Base-by-base conservation (phyloP, 2,888 invertebrate species). In the Atrina japonica region DNA sequence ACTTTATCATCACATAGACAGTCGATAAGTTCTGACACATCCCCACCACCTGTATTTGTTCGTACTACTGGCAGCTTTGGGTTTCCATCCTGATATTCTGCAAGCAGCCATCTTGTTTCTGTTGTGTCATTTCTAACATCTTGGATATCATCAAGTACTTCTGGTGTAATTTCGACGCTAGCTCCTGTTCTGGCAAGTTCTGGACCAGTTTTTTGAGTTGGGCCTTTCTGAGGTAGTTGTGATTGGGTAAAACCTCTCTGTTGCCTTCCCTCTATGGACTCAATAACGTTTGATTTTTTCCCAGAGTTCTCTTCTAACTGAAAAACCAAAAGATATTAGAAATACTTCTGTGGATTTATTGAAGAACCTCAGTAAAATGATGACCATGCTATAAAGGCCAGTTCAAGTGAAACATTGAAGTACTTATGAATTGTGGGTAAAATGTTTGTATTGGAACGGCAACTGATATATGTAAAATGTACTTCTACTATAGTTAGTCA, bases 261-360 rank as follows among this genome's bases (percentile, higher is more conserved):
- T 65, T 88, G 88, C 47, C 83, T 71, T 0, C 84, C 84, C n/a
- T 76, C 77, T 6, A 75, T 73, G 1, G 71, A 75, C 41, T 88
- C 88, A 3, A 86, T 55, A 11, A 89, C 89, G 58, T 87, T 89
- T 9, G 86, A 88, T 49, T 85, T 84, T 43, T 86, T 89, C 7
- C 88, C 87, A n/a, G 87, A 79, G 16, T 80, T 86, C 58, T 89
- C 89, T 64, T 86, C 86, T 25, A 90, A 72, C 90, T 88, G 52
- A 9, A 71, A 69, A n/a, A n/a, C n/a, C n/a, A n/a, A n/a, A n/a
- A n/a, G n/a, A n/a, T n/a, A n/a, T n/a, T n/a, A n/a, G n/a, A n/a
- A n/a, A n/a, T n/a, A n/a, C n/a, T n/a, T n/a, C n/a, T n/a, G n/a
- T n/a, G n/a, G n/a, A n/a, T n/a, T n/a, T n/a, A n/a, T n/a, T n/a